phyloP scores from a whole-genome alignment of 64 coral and sea anemone genomes.

The Montipora sp. region DNA sequence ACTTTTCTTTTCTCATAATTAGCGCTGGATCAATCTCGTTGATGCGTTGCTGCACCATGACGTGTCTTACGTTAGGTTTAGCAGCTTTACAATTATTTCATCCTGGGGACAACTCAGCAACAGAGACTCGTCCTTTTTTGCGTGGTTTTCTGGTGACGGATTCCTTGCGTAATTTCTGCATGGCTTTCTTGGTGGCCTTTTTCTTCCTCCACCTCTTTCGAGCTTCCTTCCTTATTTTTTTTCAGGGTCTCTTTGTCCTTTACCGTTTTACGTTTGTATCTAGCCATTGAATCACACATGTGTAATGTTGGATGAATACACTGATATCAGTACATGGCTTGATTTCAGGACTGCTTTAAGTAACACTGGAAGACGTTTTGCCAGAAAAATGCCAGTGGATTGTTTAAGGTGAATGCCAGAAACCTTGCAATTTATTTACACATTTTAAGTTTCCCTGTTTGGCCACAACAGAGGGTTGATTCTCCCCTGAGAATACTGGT shows the following conservation, averaged over 20 bases:
- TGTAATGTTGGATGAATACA: not conserved
- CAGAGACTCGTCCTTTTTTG: not conserved
- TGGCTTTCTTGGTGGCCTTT: not conserved
- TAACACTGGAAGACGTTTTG: not conserved
- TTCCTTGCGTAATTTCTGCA: not conserved
- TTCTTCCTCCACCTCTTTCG: constrained; percentile 47
- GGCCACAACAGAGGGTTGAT: not conserved
- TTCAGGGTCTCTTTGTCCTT: constrained; percentile 60
- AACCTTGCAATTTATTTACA: not conserved
- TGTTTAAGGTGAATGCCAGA: not conserved
- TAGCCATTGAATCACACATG: not conserved
- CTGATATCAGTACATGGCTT: not conserved
- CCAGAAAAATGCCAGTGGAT: not conserved
- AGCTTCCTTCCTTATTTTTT: constrained; percentile 33
- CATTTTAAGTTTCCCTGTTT: not conserved
- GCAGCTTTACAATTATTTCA: not conserved
- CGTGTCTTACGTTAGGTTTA: not conserved
- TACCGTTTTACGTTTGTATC: constrained; percentile 1
- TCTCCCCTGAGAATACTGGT: not conserved
- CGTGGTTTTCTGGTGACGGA: not conserved
- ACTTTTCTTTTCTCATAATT: constrained; percentile 21
- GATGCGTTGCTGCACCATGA: not conserved
- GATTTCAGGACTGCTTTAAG: not conserved
- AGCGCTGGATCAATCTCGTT: constrained; percentile 14
- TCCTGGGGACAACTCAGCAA: too few species aligned